Percentiles rank a stretch among this genome's conserved stretches.
Evolutionary conservation across 2,888 invertebrate species (phyloP).

Genomic region (Hermaeophaga mercurialis): DNA sequence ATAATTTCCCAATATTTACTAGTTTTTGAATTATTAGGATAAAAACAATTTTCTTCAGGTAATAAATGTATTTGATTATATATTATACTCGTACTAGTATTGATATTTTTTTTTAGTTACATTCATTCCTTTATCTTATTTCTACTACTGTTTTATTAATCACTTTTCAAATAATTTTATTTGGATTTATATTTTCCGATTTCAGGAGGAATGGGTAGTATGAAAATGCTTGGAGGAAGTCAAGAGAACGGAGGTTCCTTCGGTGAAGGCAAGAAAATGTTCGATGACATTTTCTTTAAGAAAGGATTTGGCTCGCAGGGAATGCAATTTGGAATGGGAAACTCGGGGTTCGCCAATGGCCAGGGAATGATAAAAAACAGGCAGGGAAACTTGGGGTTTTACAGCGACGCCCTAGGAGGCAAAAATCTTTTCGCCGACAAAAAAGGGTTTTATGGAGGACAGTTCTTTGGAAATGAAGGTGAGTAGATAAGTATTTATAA

Average conservation of each 20-base stretch:
- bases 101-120: too few species aligned
- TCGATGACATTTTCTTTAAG: slow-evolving; percentile 32
- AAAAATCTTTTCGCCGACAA: slow-evolving; percentile 65
- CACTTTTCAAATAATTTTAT: too few species aligned
- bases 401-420: slow-evolving; percentile 63
- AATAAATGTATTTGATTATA: too few species aligned
- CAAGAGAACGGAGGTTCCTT: slow-evolving; percentile 24
- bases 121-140: too few species aligned
- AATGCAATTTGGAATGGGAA: slow-evolving; percentile 25
- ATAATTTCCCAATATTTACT: too few species aligned
- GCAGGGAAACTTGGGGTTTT: slow-evolving; percentile 60
- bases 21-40: neutral
- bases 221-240: slow-evolving; percentile 37
- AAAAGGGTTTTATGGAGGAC: slow-evolving; percentile 63
- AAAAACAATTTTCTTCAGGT: too few species aligned
- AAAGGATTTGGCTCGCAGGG: slow-evolving; percentile 31
- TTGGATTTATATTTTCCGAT: too few species aligned
- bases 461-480: slow-evolving; percentile 65
- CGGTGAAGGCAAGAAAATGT: slow-evolving; percentile 29
- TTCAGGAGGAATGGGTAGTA: slow-evolving; percentile 44
- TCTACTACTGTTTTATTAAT: too few species aligned
- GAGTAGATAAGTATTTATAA: neutral
- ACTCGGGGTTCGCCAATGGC: slow-evolving; percentile 55
- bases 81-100: too few species aligned
- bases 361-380: slow-evolving; percentile 55